Conservation (phyloP, 2,888 invertebrate species). For the Pedicia rivosa region DNA sequence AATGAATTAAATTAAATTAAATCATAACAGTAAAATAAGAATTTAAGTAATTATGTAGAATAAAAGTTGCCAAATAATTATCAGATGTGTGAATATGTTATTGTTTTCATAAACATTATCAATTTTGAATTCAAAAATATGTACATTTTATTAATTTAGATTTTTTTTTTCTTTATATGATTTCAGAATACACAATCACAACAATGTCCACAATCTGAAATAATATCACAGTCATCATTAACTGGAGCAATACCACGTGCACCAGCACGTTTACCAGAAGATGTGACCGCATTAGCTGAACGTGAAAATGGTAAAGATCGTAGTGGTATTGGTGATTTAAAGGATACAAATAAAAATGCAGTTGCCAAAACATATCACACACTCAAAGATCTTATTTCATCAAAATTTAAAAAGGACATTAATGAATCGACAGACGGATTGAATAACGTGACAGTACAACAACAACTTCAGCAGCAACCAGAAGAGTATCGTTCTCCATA, state of each 20-base stretch:
- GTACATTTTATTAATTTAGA: no score
- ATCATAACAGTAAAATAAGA: no score
- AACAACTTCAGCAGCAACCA: conserved; percentile 11
- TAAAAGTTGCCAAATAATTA: no score
- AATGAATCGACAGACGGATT: conserved; percentile 34
- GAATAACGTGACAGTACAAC: conserved; percentile 18
- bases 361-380: conserved; percentile 67
- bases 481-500: conserved; percentile 27
- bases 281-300: conserved; percentile 42
- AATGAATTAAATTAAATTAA: no score
- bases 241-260: conserved; percentile 27
- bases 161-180: neutral
- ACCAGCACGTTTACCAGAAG: conserved; percentile 28
- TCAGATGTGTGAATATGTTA: no score
- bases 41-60: no score
- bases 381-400: conserved; percentile 69
- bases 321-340: conserved; percentile 25
- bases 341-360: conserved; percentile 35
- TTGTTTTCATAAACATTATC: no score
- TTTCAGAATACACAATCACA: conserved; percentile 15
- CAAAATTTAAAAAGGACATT: conserved; percentile 49
- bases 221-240: conserved; percentile 10
- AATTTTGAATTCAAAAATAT: no score
- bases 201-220: conserved; percentile 19
- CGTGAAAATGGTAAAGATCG: conserved; percentile 39